Conservation (phyloP, 2,113 vertebrate species). For the Psophia crepitans region DNA sequence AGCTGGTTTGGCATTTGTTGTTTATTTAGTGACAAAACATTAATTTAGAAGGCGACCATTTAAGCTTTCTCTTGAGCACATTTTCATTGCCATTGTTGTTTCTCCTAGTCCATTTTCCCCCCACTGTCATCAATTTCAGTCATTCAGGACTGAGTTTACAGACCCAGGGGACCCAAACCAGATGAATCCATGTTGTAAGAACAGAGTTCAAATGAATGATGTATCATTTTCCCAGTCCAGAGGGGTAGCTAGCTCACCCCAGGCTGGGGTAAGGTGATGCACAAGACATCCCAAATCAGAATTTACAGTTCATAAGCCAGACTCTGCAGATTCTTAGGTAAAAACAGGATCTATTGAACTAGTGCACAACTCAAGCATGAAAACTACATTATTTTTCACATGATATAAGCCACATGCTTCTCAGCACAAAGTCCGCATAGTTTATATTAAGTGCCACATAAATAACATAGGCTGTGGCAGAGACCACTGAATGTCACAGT, state of each 20-base stretch:
- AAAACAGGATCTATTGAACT: not conserved
- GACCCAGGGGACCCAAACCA: not conserved
- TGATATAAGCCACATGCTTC: not conserved
- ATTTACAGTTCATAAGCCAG: not conserved
- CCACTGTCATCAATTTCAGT: not conserved
- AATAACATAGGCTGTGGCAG: not conserved
- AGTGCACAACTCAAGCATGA: not conserved
- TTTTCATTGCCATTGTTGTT: not conserved
- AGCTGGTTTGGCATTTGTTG: not conserved
- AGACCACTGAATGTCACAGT: not conserved
- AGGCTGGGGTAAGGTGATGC: not conserved
- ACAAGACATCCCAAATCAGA: not conserved
- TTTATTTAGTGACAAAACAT: constrained; percentile 21
- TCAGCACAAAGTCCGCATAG: not conserved
- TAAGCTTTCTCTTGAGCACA: not conserved
- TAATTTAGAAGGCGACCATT: not conserved
- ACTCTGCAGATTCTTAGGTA: not conserved
- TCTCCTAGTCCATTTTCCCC: not conserved
- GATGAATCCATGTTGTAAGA: not conserved
- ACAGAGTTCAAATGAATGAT: not conserved
- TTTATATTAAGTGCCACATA: not conserved
- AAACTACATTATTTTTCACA: not conserved
- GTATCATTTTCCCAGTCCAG: not conserved
- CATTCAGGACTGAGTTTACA: not conserved
- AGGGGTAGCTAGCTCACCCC: not conserved